These are phyloP conservation scores for Brachyalestes nurse DNA, from an alignment of 2,797 vertebrate species.

Conservation along the genomic window DNA sequence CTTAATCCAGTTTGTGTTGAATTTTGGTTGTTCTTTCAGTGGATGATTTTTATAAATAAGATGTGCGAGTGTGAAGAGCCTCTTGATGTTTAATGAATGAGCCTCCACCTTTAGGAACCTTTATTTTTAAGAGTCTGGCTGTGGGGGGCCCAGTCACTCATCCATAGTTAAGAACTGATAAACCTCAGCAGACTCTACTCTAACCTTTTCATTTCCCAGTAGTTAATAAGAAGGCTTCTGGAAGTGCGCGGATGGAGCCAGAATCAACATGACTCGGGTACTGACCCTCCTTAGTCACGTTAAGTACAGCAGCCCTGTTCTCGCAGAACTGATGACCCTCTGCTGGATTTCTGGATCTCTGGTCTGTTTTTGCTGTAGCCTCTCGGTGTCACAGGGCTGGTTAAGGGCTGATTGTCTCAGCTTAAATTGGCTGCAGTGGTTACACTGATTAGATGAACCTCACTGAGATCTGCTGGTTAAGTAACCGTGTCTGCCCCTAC, in stretches of 20 bases:
- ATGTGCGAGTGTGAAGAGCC: not conserved
- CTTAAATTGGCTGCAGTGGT: conserved; percentile 55
- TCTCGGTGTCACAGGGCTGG: conserved; percentile 36
- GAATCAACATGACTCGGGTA: conserved; percentile 1
- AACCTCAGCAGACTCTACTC: not conserved
- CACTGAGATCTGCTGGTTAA: conserved; percentile 51
- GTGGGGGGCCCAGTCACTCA: not conserved
- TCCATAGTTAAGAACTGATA: not conserved
- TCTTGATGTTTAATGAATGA: not conserved
- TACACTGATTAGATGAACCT: conserved; percentile 45
- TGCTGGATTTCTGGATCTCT: not conserved
- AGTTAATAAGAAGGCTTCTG: conserved; percentile 13
- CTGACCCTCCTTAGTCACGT: not conserved
- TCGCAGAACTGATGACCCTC: not conserved
- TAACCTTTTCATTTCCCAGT: conserved; percentile 14
- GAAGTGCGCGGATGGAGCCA: not conserved
- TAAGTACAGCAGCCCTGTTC: not conserved
- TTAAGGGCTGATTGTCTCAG: conserved; percentile 43
- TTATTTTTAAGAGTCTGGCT: not conserved
- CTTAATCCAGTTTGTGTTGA: not conserved
- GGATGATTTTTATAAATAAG: not conserved
- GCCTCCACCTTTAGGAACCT: not conserved
- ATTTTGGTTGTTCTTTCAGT: not conserved
- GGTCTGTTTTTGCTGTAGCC: conserved; percentile 3
- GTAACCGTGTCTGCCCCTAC: conserved; percentile 49